These are phyloP conservation scores for Nysson spinosus DNA, from an alignment of 2,888 invertebrate genomes.

Conservation along the genomic window DNA sequence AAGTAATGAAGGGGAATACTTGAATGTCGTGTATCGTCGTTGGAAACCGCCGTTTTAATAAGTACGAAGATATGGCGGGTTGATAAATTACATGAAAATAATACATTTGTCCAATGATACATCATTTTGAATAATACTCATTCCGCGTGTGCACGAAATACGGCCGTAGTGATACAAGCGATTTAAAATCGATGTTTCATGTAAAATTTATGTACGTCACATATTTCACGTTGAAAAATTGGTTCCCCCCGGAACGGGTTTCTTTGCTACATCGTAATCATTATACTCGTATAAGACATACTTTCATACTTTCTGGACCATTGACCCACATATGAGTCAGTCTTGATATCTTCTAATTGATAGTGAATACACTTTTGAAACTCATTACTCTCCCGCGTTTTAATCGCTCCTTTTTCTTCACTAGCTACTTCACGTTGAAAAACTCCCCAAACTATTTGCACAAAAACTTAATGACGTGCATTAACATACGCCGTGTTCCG, in stretches of 20 bases:
- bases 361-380: constrained; percentile 13
- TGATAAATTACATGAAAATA: no score
- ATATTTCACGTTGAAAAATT: constrained; percentile 4
- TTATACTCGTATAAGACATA: constrained; percentile 31
- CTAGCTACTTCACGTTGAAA: background rate
- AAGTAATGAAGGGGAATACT: no score
- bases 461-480: background rate
- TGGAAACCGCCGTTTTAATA: no score
- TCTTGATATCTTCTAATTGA: constrained; percentile 33
- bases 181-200: background rate
- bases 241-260: constrained; percentile 15
- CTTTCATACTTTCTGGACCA: constrained; percentile 39
- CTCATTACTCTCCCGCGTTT: background rate
- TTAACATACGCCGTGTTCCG: no score
- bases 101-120: no score
- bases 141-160: no score
- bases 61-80: no score
- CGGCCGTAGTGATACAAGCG: no score
- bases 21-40: no score
- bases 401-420: no score
- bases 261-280: constrained; percentile 22
- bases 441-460: background rate
- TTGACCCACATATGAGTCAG: constrained; percentile 42
- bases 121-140: no score
- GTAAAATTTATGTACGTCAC: background rate